phyloP scores from a whole-genome alignment of 2,888 invertebrate genomes.

The Drosophila mulleri region DNA sequence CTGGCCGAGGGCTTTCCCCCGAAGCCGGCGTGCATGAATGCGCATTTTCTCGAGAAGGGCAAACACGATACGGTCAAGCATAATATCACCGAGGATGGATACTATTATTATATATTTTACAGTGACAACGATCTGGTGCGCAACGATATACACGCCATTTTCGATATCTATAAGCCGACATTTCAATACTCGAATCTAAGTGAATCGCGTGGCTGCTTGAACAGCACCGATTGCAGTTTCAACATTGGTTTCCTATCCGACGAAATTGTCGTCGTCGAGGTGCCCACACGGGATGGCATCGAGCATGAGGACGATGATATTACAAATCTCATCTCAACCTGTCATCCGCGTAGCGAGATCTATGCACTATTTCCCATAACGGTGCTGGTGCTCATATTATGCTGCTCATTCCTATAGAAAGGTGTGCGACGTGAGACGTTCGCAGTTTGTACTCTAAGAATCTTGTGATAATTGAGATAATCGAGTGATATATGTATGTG shows the following conservation, averaged over 20 bases:
- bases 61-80: constrained; percentile 89
- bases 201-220: constrained; percentile 88
- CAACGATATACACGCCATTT: constrained; percentile 93
- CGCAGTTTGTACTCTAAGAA: constrained; percentile 30
- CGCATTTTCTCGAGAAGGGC: constrained; percentile 89
- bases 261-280: constrained; percentile 93
- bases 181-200: constrained; percentile 88
- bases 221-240: constrained; percentile 92
- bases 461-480: constrained; percentile 72
- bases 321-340: constrained; percentile 90
- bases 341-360: constrained; percentile 91
- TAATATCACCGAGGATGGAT: constrained; percentile 91
- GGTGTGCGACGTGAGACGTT: background rate
- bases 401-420: constrained; percentile 91
- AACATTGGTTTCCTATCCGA: constrained; percentile 90
- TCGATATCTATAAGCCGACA: constrained; percentile 94
- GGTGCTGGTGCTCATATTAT: constrained; percentile 90
- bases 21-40: constrained; percentile 89
- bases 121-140: constrained; percentile 92
- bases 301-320: constrained; percentile 91
- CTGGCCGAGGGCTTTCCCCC: constrained; percentile 90
- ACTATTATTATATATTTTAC: constrained; percentile 95
- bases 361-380: constrained; percentile 93
- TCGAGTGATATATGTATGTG: constrained; percentile 60
- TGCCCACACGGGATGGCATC: constrained; percentile 92